Percentiles rank a stretch among this genome's conserved stretches.
phyloP scores from a whole-genome alignment of 1,140 invertebrate species.

The Papilio xuthus region DNA sequence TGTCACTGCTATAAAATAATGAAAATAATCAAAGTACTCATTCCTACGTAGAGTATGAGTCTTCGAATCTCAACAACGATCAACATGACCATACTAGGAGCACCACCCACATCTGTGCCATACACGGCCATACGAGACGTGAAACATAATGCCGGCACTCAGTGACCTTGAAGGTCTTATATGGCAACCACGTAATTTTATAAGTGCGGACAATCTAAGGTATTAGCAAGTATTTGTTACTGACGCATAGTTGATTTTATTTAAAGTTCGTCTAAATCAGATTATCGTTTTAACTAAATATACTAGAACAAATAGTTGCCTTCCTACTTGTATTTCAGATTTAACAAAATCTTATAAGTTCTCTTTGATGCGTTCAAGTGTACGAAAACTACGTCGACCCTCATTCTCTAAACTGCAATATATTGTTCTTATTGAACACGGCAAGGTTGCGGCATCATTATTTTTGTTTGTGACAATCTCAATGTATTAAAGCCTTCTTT shows the following conservation, averaged over 20 bases:
- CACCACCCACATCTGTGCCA: slow-evolving; percentile 5
- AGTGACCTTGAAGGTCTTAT: slow-evolving; percentile 10
- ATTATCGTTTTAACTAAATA: neutral
- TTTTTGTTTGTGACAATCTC: slow-evolving; percentile 10
- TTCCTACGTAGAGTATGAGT: neutral
- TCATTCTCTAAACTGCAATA: neutral
- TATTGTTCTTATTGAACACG: slow-evolving; percentile 7
- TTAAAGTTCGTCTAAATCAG: neutral
- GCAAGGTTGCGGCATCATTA: slow-evolving; percentile 9
- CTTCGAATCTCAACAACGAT: neutral
- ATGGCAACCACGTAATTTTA: slow-evolving; percentile 12
- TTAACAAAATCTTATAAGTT: no score
- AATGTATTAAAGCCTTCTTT: slow-evolving; percentile 8
- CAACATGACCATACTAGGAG: slow-evolving; percentile 3
- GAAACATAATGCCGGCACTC: slow-evolving; percentile 8
- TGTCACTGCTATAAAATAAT: neutral
- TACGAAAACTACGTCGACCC: neutral
- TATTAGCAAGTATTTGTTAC: neutral
- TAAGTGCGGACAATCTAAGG: neutral
- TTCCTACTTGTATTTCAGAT: no score
- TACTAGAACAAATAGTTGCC: no score
- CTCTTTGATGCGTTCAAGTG: no score
- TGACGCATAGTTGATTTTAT: neutral
- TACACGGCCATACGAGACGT: slow-evolving; percentile 17
- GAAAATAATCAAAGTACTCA: neutral